Percentiles rank a stretch among this genome's conserved stretches.
phyloP scores from a whole-genome alignment of 2,113 vertebrate genomes.

The Tichodroma muraria region DNA sequence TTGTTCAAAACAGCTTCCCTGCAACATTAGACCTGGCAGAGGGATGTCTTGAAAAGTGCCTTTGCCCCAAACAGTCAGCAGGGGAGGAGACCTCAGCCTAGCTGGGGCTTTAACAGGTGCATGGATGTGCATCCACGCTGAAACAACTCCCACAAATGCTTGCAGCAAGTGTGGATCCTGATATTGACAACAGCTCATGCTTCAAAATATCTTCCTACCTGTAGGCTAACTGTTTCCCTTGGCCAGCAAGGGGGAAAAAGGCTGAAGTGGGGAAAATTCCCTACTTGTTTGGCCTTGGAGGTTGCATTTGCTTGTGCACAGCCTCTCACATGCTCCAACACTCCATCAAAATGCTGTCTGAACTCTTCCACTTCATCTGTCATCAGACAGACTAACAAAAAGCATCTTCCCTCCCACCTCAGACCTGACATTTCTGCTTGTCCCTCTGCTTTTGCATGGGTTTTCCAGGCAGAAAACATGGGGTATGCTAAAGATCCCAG shows the following conservation, averaged over 20 bases:
- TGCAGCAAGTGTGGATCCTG: background rate
- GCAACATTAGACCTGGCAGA: background rate
- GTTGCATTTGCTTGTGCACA: background rate
- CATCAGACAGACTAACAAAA: background rate
- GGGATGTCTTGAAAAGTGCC: background rate
- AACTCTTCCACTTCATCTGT: background rate
- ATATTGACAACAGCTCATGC: background rate
- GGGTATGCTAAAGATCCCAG: background rate
- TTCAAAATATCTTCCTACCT: background rate
- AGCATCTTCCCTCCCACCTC: background rate
- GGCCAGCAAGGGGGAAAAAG: background rate
- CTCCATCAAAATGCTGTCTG: background rate
- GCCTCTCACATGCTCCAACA: background rate
- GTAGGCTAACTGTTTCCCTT: background rate
- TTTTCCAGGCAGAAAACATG: background rate
- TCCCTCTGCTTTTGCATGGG: background rate
- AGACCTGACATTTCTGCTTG: background rate
- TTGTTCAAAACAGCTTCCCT: background rate
- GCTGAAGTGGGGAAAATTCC: background rate
- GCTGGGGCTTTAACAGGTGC: background rate
- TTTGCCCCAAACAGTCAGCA: background rate
- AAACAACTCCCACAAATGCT: background rate
- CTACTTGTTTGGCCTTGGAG: background rate
- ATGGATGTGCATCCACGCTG: background rate
- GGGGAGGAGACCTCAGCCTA: background rate